A percentile compares a stretch with the other conserved stretches of the same genome.
Evolutionary conservation across 2,797 vertebrate genomes (phyloP).

Genomic region (Sebastes baramenuke): DNA sequence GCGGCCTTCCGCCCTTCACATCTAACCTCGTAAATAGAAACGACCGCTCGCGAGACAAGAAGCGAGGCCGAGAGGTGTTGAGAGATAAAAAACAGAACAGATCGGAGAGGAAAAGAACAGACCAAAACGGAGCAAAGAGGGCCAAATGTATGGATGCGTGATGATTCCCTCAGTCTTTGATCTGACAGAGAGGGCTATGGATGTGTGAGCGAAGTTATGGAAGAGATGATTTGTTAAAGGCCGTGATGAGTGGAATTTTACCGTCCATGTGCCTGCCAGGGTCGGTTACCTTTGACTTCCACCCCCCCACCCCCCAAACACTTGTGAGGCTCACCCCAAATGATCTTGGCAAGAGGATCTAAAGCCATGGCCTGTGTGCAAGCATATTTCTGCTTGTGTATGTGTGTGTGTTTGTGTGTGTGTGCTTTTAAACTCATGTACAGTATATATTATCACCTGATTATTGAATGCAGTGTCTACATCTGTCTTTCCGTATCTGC

Average conservation of each 20-base stretch:
- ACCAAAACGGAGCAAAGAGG: neutral
- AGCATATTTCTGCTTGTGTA: neutral
- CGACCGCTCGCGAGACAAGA: neutral
- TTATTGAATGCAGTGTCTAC: slow-evolving; percentile 15
- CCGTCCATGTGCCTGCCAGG: slow-evolving; percentile 68
- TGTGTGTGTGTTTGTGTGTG: slow-evolving; percentile 8
- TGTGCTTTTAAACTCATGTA: slow-evolving; percentile 23
- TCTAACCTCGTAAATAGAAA: slow-evolving; percentile 38
- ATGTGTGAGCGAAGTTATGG: slow-evolving; percentile 67
- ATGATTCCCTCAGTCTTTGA: slow-evolving; percentile 62
- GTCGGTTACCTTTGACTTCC: slow-evolving; percentile 62
- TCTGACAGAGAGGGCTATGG: slow-evolving; percentile 60
- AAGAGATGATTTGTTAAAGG: slow-evolving; percentile 74
- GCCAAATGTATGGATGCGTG: slow-evolving; percentile 43
- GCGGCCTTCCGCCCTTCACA: slow-evolving; percentile 23
- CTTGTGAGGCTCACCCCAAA: slow-evolving; percentile 57
- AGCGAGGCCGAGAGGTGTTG: slow-evolving; percentile 36
- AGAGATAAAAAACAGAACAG: slow-evolving; percentile 45
- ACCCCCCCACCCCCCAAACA: slow-evolving; percentile 29
- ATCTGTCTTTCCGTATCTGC: slow-evolving; percentile 18
- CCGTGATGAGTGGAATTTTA: slow-evolving; percentile 69
- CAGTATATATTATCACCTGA: slow-evolving; percentile 56
- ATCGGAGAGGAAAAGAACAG: neutral
- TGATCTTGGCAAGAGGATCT: slow-evolving; percentile 61
- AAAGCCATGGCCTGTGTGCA: slow-evolving; percentile 17